Evolutionary conservation across 2,113 vertebrate genomes (phyloP), one percentile per base, ranked within the genome.

Genomic region (Rhegmatorhina hoffmannsi): DNA sequence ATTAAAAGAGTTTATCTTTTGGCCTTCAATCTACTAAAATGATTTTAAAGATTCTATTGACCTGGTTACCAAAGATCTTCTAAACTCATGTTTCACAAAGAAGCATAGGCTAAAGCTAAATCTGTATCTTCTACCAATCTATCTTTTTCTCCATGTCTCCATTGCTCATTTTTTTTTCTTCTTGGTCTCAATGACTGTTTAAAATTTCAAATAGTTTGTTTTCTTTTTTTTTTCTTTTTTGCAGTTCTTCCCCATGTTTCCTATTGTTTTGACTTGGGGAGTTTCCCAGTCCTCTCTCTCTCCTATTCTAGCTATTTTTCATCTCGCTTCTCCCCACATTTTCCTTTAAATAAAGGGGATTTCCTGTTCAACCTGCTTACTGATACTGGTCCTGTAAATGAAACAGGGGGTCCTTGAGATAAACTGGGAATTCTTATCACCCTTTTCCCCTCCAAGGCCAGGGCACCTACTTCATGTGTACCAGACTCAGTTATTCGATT

Each of bases 31-130:
- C 29, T 80, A 89, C 87, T 69, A n/a, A 83, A 91, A 83, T 17
- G 0, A 82, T 89, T 87, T 79, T 43, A 95, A 89, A 73, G 49
- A 76, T 87, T 69, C 92, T 66, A 81, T 70, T 94, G 63, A 88
- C 55, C 59, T 83, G 5, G 43, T 59, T 93, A 83, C 21, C 58
- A 76, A 73, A 83, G 55, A 7, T 62, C 67, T 83, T 90, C 59
- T 81, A 36, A 87, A 82, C 7, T 62, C 63, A 47, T 0, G 12
- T 62, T 90, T 67, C 75, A 73, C 25, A 43, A 49, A 76, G 46
- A 87, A 34, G 40, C 31, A 87, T 7, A 60, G 74, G 10, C 36
- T 43, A 87, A 92, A 89, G 62, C 23, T 46, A 79, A 79, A 90
- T 31, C 46, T 40, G 1, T 33, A 5, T 12, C 4, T 89, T 69